phyloP scores from a whole-genome alignment of 1,140 invertebrate genomes.

The Vanessa atalanta region DNA sequence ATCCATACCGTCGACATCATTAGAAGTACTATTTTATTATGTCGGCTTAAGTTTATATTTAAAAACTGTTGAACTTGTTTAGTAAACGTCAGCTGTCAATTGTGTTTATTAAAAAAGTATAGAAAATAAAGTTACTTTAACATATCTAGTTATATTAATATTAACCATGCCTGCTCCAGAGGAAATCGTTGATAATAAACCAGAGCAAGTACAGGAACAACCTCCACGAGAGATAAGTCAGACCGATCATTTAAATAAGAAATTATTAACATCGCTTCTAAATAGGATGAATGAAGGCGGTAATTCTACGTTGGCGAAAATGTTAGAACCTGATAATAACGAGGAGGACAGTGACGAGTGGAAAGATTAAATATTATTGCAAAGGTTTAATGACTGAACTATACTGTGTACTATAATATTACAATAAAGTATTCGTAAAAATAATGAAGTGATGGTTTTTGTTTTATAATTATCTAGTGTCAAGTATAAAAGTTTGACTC shows the following conservation, averaged over 20 bases:
- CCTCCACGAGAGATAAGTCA: conserved; percentile 80
- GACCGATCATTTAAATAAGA: conserved; percentile 84
- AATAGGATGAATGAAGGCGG: conserved; percentile 81
- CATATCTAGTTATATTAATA: neutral
- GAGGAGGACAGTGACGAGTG: conserved; percentile 59
- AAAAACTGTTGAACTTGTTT: too few species aligned
- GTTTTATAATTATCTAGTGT: too few species aligned
- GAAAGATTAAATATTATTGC: conserved; percentile 40
- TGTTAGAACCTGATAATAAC: conserved; percentile 61
- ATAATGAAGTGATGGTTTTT: neutral
- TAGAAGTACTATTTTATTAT: too few species aligned
- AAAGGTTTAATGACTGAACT: neutral
- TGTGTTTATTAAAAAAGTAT: too few species aligned
- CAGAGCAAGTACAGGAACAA: conserved; percentile 44
- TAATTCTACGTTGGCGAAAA: conserved; percentile 57
- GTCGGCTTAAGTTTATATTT: too few species aligned
- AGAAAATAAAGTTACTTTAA: neutral
- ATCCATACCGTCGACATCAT: too few species aligned
- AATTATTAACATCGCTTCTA: conserved; percentile 82
- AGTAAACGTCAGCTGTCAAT: too few species aligned
- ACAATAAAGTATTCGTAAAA: conserved; percentile 7
- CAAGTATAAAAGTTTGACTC: too few species aligned
- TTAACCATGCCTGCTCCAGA: conserved; percentile 64
- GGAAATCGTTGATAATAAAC: conserved; percentile 41
- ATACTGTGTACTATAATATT: neutral